Evolutionary conservation across 2,797 vertebrate species (phyloP).

Genomic region (Leucoraja ocellata): DNA sequence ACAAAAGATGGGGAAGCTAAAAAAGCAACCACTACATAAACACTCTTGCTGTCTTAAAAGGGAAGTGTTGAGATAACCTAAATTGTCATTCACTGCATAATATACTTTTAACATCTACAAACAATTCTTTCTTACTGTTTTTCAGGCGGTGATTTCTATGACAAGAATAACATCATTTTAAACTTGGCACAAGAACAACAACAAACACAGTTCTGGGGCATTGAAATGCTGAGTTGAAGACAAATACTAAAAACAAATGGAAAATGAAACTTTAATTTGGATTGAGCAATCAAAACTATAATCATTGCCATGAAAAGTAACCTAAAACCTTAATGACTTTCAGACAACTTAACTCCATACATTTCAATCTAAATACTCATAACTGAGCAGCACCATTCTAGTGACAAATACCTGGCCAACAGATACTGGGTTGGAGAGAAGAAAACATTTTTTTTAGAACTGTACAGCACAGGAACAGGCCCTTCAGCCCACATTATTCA

Average conservation of each 20-base stretch:
- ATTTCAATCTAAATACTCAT: not conserved
- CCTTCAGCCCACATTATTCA: too few species aligned
- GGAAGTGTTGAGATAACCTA: not conserved
- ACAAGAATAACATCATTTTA: constrained; percentile 68
- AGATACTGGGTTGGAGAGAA: not conserved
- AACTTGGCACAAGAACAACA: constrained; percentile 52
- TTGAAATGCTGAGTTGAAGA: constrained; percentile 59
- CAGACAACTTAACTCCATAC: not conserved
- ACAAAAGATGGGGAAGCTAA: not conserved
- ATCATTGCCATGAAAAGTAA: not conserved
- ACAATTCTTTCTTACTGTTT: constrained; percentile 43
- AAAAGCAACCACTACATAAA: not conserved
- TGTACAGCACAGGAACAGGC: too few species aligned
- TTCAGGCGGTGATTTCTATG: constrained; percentile 66
- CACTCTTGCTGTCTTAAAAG: too few species aligned
- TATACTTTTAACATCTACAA: not conserved
- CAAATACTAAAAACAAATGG: not conserved
- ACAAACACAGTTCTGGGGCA: constrained; percentile 68
- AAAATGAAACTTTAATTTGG: not conserved
- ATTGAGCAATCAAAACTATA: not conserved
- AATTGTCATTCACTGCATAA: not conserved
- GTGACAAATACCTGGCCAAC: not conserved
- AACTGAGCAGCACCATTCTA: not conserved
- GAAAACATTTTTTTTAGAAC: not conserved
- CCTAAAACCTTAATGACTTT: not conserved